Conservation (phyloP, 2,888 invertebrate genomes). For the Drosophila subsilvestris region DNA sequence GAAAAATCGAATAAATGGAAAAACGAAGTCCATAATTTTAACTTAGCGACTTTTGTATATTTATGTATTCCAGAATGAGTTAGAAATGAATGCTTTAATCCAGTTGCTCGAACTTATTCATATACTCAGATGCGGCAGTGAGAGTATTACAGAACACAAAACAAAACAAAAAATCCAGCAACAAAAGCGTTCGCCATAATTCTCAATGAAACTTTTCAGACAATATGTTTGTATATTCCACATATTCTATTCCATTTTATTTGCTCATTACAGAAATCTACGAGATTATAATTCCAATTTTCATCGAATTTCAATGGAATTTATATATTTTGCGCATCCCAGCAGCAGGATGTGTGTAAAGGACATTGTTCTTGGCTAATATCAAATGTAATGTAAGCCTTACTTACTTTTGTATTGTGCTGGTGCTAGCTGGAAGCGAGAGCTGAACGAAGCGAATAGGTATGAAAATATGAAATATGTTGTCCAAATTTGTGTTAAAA, state of each 20-base stretch:
- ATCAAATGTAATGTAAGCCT: conserved; percentile 31
- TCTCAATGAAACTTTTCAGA: conserved; percentile 34
- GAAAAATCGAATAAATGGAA: too few relatives aligned
- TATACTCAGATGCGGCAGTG: background rate
- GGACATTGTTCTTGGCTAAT: conserved; percentile 26
- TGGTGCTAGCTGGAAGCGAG: background rate
- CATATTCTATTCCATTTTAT: conserved; percentile 5
- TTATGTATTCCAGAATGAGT: too few relatives aligned
- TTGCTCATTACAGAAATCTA: conserved; percentile 29
- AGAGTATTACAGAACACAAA: background rate
- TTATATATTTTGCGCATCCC: conserved; percentile 50
- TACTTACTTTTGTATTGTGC: background rate
- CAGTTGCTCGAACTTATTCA: background rate
- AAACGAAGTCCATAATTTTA: too few relatives aligned
- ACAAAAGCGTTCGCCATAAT: conserved; percentile 15
- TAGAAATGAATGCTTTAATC: background rate
- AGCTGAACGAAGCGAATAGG: background rate
- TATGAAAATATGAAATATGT: background rate
- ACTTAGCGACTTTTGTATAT: too few relatives aligned
- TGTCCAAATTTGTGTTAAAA: background rate
- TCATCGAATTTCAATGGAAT: conserved; percentile 30
- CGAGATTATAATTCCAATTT: conserved; percentile 32
- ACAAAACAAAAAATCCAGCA: background rate
- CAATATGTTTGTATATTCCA: conserved; percentile 33
- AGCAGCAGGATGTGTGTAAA: conserved; percentile 17